These are phyloP conservation scores for Ranitomeya imitator DNA, from an alignment of 2,113 vertebrate genomes.

Conservation along the genomic window DNA sequence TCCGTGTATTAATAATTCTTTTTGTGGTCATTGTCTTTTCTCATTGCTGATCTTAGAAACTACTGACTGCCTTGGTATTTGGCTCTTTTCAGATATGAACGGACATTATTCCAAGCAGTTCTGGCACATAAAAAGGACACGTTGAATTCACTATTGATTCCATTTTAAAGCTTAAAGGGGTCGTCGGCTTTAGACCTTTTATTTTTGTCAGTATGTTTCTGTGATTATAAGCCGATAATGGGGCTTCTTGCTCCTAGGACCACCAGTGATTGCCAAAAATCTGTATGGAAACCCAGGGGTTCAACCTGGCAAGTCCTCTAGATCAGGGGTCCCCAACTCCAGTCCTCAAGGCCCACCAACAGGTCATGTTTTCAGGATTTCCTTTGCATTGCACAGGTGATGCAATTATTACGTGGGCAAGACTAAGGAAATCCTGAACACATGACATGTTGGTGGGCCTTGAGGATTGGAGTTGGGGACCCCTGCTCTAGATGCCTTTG, in stretches of 20 bases:
- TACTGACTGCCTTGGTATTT: background rate
- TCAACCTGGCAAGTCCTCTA: no score
- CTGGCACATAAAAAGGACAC: background rate
- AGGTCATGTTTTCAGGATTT: no score
- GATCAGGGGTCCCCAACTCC: no score
- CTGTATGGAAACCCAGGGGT: background rate
- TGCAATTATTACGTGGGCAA: no score
- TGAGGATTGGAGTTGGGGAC: no score
- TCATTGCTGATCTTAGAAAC: background rate
- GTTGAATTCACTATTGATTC: no score
- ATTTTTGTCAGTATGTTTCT: background rate
- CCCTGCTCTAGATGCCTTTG: no score
- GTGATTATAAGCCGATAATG: background rate
- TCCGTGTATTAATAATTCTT: background rate
- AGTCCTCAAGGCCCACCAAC: no score
- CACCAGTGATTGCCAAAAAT: background rate
- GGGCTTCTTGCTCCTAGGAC: background rate
- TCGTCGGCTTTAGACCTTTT: background rate
- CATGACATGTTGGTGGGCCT: no score
- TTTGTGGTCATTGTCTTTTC: background rate
- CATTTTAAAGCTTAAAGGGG: no score
- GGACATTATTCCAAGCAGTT: background rate
- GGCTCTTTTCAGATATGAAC: background rate
- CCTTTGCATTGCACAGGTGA: no score
- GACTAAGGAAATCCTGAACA: no score